These are phyloP conservation scores for Aporrectodea caliginosa DNA, from an alignment of 1,140 invertebrate genomes.

Conservation along the genomic window DNA sequence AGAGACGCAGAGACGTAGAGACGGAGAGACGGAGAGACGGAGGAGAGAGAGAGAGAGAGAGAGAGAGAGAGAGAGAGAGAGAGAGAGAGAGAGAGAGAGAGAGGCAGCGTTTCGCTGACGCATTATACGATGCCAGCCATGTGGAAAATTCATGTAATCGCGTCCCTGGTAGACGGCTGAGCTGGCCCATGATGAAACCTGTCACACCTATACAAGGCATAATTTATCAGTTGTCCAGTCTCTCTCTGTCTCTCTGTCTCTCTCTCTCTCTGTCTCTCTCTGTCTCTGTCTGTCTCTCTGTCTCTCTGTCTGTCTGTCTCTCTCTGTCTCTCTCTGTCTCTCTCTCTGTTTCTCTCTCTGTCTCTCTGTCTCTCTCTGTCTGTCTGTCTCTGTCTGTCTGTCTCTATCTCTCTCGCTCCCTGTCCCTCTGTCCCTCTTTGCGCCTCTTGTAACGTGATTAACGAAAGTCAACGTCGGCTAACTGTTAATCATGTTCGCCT, in stretches of 20 bases:
- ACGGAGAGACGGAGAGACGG: conserved; percentile 4
- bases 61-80: conserved; percentile 18
- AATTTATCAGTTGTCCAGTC: background rate
- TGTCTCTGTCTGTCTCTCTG: background rate
- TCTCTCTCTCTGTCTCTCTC: background rate
- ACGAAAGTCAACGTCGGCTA: background rate
- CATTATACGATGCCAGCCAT: too few species aligned
- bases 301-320: background rate
- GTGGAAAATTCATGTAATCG: too few species aligned
- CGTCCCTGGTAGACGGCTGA: too few species aligned
- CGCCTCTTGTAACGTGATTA: background rate
- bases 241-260: background rate
- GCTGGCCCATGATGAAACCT: too few species aligned
- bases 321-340: background rate
- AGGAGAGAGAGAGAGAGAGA: conserved; percentile 11
- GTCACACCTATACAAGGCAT: too few species aligned
- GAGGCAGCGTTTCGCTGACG: background rate
- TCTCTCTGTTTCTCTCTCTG: background rate
- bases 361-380: background rate
- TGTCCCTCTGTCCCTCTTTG: background rate
- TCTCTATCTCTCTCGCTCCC: background rate
- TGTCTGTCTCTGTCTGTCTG: background rate
- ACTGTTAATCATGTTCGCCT: background rate
- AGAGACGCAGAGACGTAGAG: background rate
- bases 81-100: conserved; percentile 18